phyloP scores from a whole-genome alignment of 1,140 invertebrate genomes.

The Lepidurus arcticus region DNA sequence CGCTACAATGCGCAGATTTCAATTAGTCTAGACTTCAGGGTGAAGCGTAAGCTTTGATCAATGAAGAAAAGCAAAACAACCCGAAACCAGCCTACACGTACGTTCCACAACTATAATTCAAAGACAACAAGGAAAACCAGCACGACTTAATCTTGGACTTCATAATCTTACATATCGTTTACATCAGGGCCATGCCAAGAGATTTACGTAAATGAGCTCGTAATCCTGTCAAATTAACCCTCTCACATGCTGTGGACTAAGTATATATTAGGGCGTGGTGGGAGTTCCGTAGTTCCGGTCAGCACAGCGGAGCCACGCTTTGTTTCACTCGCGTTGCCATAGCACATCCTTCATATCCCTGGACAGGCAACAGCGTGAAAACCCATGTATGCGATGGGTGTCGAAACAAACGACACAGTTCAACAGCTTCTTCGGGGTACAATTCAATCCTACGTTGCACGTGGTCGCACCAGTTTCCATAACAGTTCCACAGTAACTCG shows the following conservation, averaged over 20 bases:
- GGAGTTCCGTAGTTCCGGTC: constrained; percentile 16
- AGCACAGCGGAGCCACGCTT: not conserved
- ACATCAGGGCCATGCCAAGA: too few relatives aligned
- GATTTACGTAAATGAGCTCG: not conserved
- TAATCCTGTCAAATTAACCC: not conserved
- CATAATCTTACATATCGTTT: too few relatives aligned
- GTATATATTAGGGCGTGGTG: not conserved
- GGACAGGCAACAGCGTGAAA: constrained; percentile 1
- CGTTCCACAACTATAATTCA: too few relatives aligned
- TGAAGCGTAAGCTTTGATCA: not conserved
- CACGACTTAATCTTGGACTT: too few relatives aligned
- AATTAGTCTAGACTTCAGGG: not conserved
- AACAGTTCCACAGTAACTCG: not conserved
- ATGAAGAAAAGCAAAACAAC: not conserved
- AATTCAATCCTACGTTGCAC: not conserved
- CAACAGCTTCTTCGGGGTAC: not conserved
- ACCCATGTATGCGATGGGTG: not conserved
- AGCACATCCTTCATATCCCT: not conserved
- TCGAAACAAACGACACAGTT: not conserved
- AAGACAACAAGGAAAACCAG: too few relatives aligned
- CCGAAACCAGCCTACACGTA: too few relatives aligned
- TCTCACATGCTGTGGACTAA: not conserved
- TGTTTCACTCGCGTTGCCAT: not conserved
- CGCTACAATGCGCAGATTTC: constrained; percentile 8
- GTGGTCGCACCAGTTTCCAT: not conserved